Percentiles rank a stretch among this genome's conserved stretches.
These are phyloP conservation scores for Acrobasis consociella DNA, from an alignment of 2,888 invertebrate species.

Conservation along the genomic window DNA sequence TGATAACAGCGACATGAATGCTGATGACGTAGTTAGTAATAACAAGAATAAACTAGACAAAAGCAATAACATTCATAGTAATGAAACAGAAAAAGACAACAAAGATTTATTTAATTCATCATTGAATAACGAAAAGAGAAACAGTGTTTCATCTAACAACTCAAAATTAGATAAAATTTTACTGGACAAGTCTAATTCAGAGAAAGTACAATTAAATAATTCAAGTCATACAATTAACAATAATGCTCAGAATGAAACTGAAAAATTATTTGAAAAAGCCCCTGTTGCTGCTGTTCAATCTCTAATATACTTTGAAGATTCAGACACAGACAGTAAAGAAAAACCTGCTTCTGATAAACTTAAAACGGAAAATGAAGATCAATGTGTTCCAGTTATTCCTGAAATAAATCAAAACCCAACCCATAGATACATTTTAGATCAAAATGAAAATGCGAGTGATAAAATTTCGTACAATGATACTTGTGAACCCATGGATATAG, in stretches of 20 bases:
- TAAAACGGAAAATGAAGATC: conserved; percentile 54
- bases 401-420: conserved; percentile 29
- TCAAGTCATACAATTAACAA: not conserved
- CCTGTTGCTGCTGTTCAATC: conserved; percentile 47
- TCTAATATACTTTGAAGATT: conserved; percentile 60
- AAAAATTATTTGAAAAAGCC: conserved; percentile 49
- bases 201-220: not conserved
- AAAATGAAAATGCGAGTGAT: conserved; percentile 15
- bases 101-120: conserved; percentile 2
- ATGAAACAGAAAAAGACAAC: not conserved
- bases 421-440: conserved; percentile 25
- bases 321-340: conserved; percentile 45
- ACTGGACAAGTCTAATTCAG: not conserved
- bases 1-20: conserved; percentile 43
- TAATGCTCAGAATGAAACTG: conserved; percentile 32
- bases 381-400: conserved; percentile 65
- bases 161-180: not conserved
- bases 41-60: not conserved
- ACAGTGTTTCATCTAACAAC: not conserved
- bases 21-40: conserved; percentile 4
- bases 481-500: conserved; percentile 76
- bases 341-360: conserved; percentile 37
- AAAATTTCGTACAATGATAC: conserved; percentile 40
- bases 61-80: not conserved
- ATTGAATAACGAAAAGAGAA: not conserved